Evolutionary conservation across 2,797 vertebrate genomes (phyloP), one percentile per base, ranked within the genome.

Genomic region (Sphaeramia orbicularis): DNA sequence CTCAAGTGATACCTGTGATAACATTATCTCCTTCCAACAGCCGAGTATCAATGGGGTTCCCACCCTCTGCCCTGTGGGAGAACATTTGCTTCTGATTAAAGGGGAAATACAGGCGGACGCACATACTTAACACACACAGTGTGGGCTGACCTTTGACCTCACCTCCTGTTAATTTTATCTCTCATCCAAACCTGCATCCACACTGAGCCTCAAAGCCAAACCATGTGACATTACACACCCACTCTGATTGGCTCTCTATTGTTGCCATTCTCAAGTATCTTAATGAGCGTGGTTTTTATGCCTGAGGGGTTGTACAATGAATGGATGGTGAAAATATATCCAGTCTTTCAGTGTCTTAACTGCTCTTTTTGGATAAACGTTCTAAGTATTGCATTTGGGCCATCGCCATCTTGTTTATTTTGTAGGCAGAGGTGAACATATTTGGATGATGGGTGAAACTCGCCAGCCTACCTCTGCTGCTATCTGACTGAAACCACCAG

Each of bases 171-270:
- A 11, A 18, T 42, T 57, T 41, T n/a, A 62, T 42, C 41, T 50
- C 59, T 61, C n/a, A 50, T 72, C 65, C 65, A 32, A 59, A 42
- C 8, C 12, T 44, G 42, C 18, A 27, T 54, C 15, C 1, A 4
- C 6, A 62, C 36, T 10, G 32, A 15, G 13, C 15, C 44, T 56
- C 2, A 61, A 32, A 1, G 4, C n/a, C n/a, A n/a, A n/a, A 60
- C 11, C 30, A 43, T 37, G 30, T 19, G 10, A 15, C 14, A 42
- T 35, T n/a, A 67, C 44, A 64, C 32, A 70, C 12, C 19, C 42
- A 10, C 32, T 51, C 35, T 49, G 38, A 55, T 11, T 50, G 13
- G 10, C 14, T 54, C 19, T 51, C 2, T 38, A 13, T 18, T 58
- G 42, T 16, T 11, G 1, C 11, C 12, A 18, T 40, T 50, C 18